Percentiles rank a stretch among this genome's conserved stretches.
Conservation (phyloP, 2,797 vertebrate species). For the Fundulus diaphanus region DNA sequence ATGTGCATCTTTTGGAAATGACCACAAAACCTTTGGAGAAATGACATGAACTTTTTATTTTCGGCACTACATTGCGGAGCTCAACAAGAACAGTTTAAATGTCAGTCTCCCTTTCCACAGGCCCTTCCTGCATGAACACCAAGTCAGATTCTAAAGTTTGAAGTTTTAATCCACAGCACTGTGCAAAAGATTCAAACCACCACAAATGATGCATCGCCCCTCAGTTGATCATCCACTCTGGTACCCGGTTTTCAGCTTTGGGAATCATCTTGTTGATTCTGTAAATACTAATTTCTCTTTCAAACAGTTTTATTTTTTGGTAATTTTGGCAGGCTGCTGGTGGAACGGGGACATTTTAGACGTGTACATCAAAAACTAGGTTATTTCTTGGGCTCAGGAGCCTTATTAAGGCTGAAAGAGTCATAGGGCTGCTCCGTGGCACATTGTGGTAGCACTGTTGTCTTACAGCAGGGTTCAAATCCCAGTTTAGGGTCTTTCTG, state of each 20-base stretch:
- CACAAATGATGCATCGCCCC: background rate
- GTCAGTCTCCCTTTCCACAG: too few species aligned
- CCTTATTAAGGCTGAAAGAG: background rate
- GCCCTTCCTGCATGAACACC: too few species aligned
- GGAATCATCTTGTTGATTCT: background rate
- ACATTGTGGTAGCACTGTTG: too few species aligned
- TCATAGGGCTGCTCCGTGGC: too few species aligned
- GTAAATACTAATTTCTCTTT: background rate
- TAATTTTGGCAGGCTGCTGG: background rate
- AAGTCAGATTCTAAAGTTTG: too few species aligned
- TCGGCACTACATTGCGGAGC: too few species aligned
- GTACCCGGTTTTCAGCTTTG: background rate
- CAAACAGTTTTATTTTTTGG: background rate
- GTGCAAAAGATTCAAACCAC: background rate
- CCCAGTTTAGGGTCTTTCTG: too few species aligned
- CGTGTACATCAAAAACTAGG: background rate
- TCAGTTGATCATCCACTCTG: background rate
- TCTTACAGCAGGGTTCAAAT: too few species aligned
- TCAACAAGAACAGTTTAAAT: too few species aligned
- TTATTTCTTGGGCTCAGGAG: background rate
- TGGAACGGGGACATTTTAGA: background rate
- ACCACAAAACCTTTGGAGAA: too few species aligned
- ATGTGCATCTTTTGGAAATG: background rate
- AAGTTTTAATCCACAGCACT: background rate
- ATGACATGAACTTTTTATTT: background rate